A percentile compares a stretch with the other conserved stretches of the same genome.
Conservation (phyloP, 2,113 vertebrate species). For the Rhipidura dahli region DNA sequence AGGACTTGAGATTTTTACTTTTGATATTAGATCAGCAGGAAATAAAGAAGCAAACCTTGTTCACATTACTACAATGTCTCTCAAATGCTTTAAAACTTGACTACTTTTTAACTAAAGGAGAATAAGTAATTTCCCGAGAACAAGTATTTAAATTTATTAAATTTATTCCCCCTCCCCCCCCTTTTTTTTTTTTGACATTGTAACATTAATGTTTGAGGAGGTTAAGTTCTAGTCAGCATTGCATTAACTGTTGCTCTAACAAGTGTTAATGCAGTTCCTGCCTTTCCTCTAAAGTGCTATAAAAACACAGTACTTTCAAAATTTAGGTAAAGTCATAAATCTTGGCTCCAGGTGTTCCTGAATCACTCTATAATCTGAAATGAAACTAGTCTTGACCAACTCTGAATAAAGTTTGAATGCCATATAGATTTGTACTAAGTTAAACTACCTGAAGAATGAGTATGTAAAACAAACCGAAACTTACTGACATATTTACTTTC, state of each 20-base stretch:
- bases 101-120: not conserved
- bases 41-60: not conserved
- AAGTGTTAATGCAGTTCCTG: slow-evolving; percentile 79
- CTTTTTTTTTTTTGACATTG: not conserved
- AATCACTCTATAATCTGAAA: slow-evolving; percentile 66
- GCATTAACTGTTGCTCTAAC: slow-evolving; percentile 70
- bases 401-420: slow-evolving; percentile 46
- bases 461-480: slow-evolving; percentile 66
- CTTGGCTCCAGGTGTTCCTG: slow-evolving; percentile 77
- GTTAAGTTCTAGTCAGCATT: slow-evolving; percentile 65
- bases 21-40: not conserved
- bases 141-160: not conserved
- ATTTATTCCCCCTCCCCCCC: too few relatives aligned
- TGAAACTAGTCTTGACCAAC: slow-evolving; percentile 43
- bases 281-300: slow-evolving; percentile 73
- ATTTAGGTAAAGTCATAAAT: slow-evolving; percentile 73
- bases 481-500: slow-evolving; percentile 70
- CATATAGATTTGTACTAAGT: slow-evolving; percentile 45
- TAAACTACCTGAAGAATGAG: slow-evolving; percentile 38
- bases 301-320: slow-evolving; percentile 72
- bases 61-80: not conserved
- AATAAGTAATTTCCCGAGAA: not conserved
- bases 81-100: not conserved
- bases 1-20: not conserved
- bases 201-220: slow-evolving; percentile 40